Percentiles rank a stretch among this genome's conserved stretches.
Conservation (phyloP, 2,113 vertebrate species). For the Suricata suricatta region DNA sequence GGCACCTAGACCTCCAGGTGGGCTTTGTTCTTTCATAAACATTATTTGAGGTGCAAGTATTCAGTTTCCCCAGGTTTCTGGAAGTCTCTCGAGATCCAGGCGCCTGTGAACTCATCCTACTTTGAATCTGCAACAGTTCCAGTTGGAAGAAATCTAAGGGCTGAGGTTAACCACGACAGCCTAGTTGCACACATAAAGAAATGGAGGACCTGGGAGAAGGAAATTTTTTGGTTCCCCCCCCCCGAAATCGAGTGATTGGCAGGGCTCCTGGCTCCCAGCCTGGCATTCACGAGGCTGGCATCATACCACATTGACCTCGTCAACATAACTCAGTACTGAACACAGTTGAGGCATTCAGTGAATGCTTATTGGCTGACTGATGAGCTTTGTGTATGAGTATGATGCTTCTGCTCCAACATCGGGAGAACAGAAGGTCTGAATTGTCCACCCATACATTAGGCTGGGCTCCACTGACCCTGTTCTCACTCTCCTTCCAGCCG, state of each 20-base stretch:
- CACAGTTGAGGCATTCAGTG: conserved; percentile 31
- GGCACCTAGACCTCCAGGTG: neutral
- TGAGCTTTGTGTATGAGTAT: neutral
- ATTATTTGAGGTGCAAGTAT: rapidly evolving
- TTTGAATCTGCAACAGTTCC: neutral
- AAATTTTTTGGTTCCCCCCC: neutral
- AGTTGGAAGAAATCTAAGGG: neutral
- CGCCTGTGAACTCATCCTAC: neutral
- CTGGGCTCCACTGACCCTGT: neutral
- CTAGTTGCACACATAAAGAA: neutral
- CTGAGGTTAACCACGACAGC: neutral
- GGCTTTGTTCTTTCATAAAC: neutral
- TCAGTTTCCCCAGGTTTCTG: neutral
- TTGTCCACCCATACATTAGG: neutral
- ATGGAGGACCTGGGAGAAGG: neutral
- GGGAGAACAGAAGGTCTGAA: neutral
- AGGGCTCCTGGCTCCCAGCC: neutral
- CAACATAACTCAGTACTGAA: neutral
- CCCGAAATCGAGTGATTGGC: neutral
- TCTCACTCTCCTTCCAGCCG: neutral
- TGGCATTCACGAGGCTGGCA: neutral
- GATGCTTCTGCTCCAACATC: neutral
- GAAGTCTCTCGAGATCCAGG: neutral
- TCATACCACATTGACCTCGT: neutral
- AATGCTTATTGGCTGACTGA: neutral